These are phyloP conservation scores for Prolemur simus DNA, from an alignment of 2,113 vertebrate species.

Conservation along the genomic window DNA sequence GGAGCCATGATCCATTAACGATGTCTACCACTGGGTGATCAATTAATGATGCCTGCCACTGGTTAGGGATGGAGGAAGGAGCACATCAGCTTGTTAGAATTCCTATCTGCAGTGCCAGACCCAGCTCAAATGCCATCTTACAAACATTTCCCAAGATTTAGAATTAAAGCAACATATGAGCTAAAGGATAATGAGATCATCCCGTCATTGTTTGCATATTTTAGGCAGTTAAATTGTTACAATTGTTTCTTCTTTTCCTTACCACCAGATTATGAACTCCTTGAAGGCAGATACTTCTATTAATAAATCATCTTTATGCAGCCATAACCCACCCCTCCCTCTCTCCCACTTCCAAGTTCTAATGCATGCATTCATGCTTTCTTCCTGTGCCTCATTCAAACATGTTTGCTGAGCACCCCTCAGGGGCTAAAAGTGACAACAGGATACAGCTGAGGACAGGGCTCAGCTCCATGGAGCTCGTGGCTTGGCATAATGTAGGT, in stretches of 20 bases:
- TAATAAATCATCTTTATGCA: neutral
- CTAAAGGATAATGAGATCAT: neutral
- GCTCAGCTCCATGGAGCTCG: neutral
- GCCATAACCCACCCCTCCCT: too few species aligned
- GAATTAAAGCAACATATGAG: neutral
- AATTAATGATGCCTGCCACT: neutral
- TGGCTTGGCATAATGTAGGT: accelerated
- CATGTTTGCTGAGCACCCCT: too few species aligned
- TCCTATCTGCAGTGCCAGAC: neutral
- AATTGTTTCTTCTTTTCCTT: neutral
- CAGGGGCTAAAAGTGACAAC: too few species aligned
- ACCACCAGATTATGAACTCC: neutral
- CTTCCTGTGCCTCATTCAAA: neutral
- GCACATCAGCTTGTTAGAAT: neutral
- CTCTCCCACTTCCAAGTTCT: neutral
- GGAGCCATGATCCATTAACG: neutral
- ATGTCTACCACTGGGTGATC: too few species aligned
- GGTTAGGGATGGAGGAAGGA: neutral
- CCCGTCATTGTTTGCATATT: accelerated
- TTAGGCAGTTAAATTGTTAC: neutral
- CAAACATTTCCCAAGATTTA: neutral
- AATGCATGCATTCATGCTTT: accelerated
- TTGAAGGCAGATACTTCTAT: neutral
- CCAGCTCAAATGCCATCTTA: neutral
- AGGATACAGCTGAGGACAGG: accelerated